These are phyloP conservation scores for Parazoanthus darwini DNA, from an alignment of 92 coral and sea anemone species.

Conservation along the genomic window DNA sequence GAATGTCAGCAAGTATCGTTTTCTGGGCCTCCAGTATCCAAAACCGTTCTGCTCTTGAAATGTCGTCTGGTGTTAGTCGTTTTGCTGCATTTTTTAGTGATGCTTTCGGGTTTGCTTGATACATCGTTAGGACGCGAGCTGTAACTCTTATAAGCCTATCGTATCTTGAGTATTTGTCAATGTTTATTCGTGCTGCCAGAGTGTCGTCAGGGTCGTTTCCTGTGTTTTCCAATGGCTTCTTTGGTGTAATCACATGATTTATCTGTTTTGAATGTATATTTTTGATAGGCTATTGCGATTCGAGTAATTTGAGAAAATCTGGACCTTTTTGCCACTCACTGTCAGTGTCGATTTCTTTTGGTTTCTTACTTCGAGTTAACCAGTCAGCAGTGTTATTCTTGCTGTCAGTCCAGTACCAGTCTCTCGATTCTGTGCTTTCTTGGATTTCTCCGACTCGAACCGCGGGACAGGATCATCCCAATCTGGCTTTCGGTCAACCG, in stretches of 20 bases:
- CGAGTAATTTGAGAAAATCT: constrained; percentile 21
- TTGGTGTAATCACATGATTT: not conserved
- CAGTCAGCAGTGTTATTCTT: too few relatives aligned
- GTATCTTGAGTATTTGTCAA: constrained; percentile 50
- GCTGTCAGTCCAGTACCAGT: constrained; percentile 37
- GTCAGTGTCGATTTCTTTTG: constrained; percentile 49
- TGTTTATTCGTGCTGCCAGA: constrained; percentile 1
- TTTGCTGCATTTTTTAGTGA: constrained; percentile 47
- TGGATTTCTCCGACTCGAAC: constrained; percentile 45
- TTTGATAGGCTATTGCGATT: constrained; percentile 56
- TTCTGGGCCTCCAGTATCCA: constrained; percentile 65
- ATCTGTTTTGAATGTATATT: constrained; percentile 5
- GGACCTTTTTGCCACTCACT: constrained; percentile 71
- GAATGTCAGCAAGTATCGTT: constrained; percentile 38
- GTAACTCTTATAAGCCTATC: not conserved
- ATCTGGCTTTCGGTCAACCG: too few relatives aligned
- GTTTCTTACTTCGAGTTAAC: constrained; percentile 59
- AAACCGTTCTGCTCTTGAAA: constrained; percentile 53
- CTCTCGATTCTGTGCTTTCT: constrained; percentile 29
- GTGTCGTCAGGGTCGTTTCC: constrained; percentile 16
- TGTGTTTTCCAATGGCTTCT: not conserved
- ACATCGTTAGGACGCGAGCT: constrained; percentile 43
- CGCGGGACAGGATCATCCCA: not conserved
- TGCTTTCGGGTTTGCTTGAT: constrained; percentile 44
- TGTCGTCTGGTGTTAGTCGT: constrained; percentile 35